Evolutionary conservation across 1,140 invertebrate genomes (phyloP).

Genomic region (Andrena cerasifolii): DNA sequence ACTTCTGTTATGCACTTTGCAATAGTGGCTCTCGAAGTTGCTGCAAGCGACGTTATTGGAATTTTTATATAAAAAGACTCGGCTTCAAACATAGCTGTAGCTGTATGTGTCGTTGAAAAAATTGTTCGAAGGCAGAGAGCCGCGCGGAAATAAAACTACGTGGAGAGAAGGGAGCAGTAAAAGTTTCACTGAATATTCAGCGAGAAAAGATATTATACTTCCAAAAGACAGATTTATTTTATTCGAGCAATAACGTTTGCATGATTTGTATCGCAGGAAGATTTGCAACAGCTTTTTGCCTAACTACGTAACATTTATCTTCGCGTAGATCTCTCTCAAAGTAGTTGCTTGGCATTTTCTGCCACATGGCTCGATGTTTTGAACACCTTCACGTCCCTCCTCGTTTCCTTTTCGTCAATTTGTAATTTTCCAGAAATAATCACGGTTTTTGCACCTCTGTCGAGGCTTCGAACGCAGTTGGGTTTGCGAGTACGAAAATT

Average conservation of each 20-base stretch:
- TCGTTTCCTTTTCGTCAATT: no score
- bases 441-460: no score
- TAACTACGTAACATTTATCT: no score
- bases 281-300: no score
- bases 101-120: neutral
- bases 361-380: no score
- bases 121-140: neutral
- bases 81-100: slow-evolving; percentile 9
- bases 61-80: slow-evolving; percentile 2
- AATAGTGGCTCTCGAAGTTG: neutral
- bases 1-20: neutral
- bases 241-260: neutral
- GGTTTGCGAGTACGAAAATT: no score
- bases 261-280: neutral
- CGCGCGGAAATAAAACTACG: neutral
- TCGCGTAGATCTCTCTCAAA: no score
- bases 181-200: neutral
- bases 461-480: no score
- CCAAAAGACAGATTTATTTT: neutral
- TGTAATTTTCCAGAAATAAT: no score
- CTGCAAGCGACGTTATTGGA: neutral
- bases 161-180: neutral
- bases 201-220: neutral
- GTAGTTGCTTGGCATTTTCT: no score
- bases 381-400: no score